phyloP scores from a whole-genome alignment of 2,113 vertebrate species.

The Perca fluviatilis region DNA sequence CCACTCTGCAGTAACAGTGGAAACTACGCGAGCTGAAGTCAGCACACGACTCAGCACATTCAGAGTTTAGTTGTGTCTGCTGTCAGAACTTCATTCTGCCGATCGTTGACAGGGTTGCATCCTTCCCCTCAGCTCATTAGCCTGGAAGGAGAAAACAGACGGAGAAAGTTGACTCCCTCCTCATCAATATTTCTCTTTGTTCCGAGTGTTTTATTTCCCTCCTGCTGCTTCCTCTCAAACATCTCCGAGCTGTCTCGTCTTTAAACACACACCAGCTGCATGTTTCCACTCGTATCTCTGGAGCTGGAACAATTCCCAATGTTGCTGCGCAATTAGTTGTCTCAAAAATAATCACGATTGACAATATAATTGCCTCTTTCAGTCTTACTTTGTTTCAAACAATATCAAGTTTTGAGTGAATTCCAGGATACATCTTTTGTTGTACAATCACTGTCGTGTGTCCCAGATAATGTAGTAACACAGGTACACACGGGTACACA shows the following conservation, averaged over 20 bases:
- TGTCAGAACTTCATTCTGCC: constrained; percentile 16
- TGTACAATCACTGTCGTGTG: no score
- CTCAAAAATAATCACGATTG: no score
- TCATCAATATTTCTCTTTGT: constrained; percentile 61
- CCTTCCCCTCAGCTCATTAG: constrained; percentile 1
- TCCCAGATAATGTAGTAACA: no score
- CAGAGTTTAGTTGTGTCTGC: background rate
- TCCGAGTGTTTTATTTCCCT: background rate
- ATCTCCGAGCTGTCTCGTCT: background rate
- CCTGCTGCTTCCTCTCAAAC: background rate
- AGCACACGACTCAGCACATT: constrained; percentile 9
- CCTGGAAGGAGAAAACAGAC: constrained; percentile 4
- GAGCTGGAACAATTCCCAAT: no score
- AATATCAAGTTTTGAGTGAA: no score
- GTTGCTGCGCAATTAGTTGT: no score
- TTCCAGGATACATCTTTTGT: no score
- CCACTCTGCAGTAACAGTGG: constrained; percentile 2
- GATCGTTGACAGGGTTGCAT: background rate
- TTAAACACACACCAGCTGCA: background rate
- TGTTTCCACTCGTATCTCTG: background rate
- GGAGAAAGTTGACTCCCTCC: constrained; percentile 8
- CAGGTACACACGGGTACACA: no score
- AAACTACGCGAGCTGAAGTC: no score
- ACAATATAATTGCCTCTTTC: no score
- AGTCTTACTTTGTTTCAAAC: no score